Conservation (phyloP, 2,797 vertebrate species). For the Perodicticus potto region DNA sequence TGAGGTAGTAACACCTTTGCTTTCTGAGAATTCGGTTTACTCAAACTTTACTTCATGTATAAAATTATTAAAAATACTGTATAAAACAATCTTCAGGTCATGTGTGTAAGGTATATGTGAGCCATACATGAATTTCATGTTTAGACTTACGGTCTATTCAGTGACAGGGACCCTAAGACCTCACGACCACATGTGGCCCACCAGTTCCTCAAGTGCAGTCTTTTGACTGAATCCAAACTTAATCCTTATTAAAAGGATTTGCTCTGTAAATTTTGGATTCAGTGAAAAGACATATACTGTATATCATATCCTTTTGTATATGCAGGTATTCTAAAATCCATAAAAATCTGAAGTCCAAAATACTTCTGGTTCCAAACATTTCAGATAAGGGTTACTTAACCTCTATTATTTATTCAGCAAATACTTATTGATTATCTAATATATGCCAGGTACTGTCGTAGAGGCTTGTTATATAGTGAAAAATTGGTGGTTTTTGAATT, state of each 20-base stretch:
- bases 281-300: not conserved
- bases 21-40: not conserved
- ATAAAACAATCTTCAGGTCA: not conserved
- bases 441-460: not conserved
- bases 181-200: not conserved
- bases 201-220: not conserved
- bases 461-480: not conserved
- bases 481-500: not conserved
- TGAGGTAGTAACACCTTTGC: not conserved
- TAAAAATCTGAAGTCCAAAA: not conserved
- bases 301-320: not conserved
- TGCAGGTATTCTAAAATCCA: not conserved
- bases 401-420: not conserved
- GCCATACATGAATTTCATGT: not conserved
- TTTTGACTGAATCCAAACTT: not conserved
- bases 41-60: not conserved
- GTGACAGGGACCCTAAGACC: not conserved
- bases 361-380: not conserved
- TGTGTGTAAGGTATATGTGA: not conserved
- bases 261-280: not conserved
- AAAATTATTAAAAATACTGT: not conserved
- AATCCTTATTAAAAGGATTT: too few species aligned
- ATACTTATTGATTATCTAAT: not conserved
- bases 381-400: not conserved
- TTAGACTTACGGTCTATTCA: not conserved